A percentile compares a stretch with the other conserved stretches of the same genome.
Evolutionary conservation across 2,113 vertebrate genomes (phyloP).

Genomic region (Motacilla alba): DNA sequence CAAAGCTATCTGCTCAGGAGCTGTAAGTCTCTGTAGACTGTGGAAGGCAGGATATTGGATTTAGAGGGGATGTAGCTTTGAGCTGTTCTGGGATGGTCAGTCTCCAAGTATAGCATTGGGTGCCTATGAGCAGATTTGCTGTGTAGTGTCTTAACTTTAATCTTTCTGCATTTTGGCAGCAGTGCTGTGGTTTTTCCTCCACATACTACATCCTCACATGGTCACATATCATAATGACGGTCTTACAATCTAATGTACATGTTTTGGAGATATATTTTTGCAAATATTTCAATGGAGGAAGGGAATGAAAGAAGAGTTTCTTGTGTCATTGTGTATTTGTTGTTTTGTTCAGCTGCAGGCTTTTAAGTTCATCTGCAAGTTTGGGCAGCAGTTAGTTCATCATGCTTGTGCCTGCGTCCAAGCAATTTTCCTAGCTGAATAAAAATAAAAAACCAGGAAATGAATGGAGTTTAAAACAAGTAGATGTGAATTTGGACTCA

Average conservation of each 20-base stretch:
- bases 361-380: not conserved
- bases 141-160: not conserved
- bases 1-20: not conserved
- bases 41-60: not conserved
- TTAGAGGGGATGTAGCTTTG: not conserved
- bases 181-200: not conserved
- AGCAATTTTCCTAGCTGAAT: not conserved
- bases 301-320: not conserved
- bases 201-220: not conserved
- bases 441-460: not conserved
- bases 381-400: not conserved
- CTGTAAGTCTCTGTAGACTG: not conserved
- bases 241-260: not conserved
- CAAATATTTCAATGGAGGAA: not conserved
- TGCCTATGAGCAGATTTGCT: not conserved
- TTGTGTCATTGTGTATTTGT: not conserved
- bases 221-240: accelerated
- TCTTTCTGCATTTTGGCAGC: not conserved
- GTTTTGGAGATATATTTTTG: not conserved
- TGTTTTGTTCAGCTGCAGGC: not conserved
- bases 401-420: not conserved
- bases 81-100: not conserved
- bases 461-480: not conserved
- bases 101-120: not conserved
- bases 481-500: not conserved